Evolutionary conservation across 1,140 invertebrate species (phyloP).

Genomic region (Babylonia areolata): DNA sequence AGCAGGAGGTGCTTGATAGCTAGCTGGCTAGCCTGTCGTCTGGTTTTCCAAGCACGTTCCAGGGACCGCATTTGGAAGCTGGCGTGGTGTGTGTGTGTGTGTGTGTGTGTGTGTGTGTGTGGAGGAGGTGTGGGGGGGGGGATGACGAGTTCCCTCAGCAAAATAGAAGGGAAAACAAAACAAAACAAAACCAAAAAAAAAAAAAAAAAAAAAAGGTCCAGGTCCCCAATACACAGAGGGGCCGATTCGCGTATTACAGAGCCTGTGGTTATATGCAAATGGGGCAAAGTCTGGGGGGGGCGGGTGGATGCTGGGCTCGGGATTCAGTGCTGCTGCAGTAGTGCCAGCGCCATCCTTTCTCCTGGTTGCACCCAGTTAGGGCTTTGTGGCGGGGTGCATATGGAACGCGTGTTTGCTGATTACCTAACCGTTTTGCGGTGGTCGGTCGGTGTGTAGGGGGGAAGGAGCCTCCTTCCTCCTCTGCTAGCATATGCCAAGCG

Average conservation of each 20-base stretch:
- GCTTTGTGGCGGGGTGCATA: slow-evolving; percentile 4
- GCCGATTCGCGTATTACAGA: neutral
- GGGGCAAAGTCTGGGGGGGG: too few relatives aligned
- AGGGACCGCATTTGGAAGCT: neutral
- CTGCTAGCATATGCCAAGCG: slow-evolving; percentile 17
- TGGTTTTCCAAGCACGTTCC: slow-evolving; percentile 18
- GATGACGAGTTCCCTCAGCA: neutral
- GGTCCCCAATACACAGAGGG: neutral
- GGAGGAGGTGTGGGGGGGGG: too few relatives aligned
- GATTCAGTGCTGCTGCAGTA: neutral
- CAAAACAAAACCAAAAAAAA: too few relatives aligned
- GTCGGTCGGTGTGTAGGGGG: too few relatives aligned
- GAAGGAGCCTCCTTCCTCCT: too few relatives aligned
- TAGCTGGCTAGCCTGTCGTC: too few relatives aligned
- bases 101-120: too few relatives aligned
- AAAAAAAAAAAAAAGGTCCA: neutral
- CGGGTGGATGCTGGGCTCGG: slow-evolving; percentile 7
- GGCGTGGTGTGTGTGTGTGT: too few relatives aligned
- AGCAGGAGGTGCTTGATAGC: neutral
- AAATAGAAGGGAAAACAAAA: too few relatives aligned
- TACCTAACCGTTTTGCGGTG: neutral
- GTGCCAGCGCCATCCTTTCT: neutral
- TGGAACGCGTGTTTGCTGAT: neutral
- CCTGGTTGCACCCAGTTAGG: neutral
- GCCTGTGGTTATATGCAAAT: slow-evolving; percentile 25